A percentile compares a stretch with the other conserved stretches of the same genome.
phyloP scores from a whole-genome alignment of 2,797 vertebrate species.

The Chloroceryle inda region DNA sequence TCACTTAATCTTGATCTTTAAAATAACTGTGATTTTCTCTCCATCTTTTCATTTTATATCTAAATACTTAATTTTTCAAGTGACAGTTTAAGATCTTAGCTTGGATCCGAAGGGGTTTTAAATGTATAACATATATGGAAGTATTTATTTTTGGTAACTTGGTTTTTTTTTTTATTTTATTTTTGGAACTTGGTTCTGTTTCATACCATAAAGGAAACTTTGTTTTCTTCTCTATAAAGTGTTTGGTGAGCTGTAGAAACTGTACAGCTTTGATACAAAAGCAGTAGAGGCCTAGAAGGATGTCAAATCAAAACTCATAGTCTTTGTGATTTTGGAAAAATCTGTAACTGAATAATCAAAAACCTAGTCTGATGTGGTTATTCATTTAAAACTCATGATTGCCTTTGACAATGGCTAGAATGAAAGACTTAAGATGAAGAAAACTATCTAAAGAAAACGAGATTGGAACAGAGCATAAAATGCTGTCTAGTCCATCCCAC shows the following conservation, averaged over 20 bases:
- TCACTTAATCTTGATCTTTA: not conserved
- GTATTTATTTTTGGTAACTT: not conserved
- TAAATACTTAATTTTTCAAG: not conserved
- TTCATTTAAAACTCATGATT: not conserved
- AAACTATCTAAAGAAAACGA: not conserved
- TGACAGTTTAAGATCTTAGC: not conserved
- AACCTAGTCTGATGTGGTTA: not conserved
- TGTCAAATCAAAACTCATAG: not conserved
- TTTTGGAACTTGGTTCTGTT: not conserved
- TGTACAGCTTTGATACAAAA: not conserved
- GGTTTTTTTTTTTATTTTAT: not conserved
- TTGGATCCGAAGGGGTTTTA: not conserved
- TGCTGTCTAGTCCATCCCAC: fast-evolving
- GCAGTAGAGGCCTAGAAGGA: not conserved
- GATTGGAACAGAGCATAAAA: not conserved
- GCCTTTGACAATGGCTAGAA: not conserved
- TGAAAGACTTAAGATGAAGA: not conserved
- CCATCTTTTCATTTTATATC: not conserved
- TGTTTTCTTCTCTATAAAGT: not conserved
- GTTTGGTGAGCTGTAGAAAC: not conserved
- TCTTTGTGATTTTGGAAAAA: not conserved
- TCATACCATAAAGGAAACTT: not conserved
- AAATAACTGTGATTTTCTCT: not conserved
- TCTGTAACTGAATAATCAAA: not conserved
- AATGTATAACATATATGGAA: not conserved